Evolutionary conservation across 2,797 vertebrate genomes (phyloP), one percentile per base, ranked within the genome.

Genomic region (Borostomias antarcticus): DNA sequence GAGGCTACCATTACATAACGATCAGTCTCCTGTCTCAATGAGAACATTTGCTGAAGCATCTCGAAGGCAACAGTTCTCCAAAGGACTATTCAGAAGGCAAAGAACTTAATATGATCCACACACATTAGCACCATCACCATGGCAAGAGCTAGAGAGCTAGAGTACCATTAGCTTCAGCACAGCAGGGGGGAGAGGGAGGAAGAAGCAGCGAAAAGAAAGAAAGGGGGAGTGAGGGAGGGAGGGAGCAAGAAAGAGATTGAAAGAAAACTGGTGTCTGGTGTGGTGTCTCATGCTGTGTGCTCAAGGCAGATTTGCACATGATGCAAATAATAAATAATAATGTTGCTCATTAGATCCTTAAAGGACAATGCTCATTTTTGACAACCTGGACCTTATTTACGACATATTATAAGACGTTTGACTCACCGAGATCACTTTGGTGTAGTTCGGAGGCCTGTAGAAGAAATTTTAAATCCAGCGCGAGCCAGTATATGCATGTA

Each of bases 1-100:
- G 17, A 58, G 19, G 56, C 76, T 77, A 63, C 73, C 68, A 26
- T 76, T 71, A 71, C 62, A 75, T 76, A 70, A 79, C 26, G 64
- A 66, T 76, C 8, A 15, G 9, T 68, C 47, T 72, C 32, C 6
- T 58, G 60, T 69, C 64, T 54, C 52, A 62, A 58, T 70, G 70
- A 50, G 52, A 76, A 75, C 47, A 40, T 60, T 10, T 58, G 66
- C 66, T 64, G 29, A 15, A 7, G 45, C 70, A 58, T 75, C 65
- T 11, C 45, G 62, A 32, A 62, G 26, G 51, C 70, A 57, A 56
- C 58, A 29, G 59, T 40, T 33, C 48, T 72, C 69, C 23, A n/a
- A 2, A 8, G 15, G 7, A 64, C 17, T 30, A 48, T 73, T 72
- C 45, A 40, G 4, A 37, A 47, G 30, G 58, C 40, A 30, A 21